Evolutionary conservation across 2,888 invertebrate species (phyloP).

Genomic region (Nycteola revayana): DNA sequence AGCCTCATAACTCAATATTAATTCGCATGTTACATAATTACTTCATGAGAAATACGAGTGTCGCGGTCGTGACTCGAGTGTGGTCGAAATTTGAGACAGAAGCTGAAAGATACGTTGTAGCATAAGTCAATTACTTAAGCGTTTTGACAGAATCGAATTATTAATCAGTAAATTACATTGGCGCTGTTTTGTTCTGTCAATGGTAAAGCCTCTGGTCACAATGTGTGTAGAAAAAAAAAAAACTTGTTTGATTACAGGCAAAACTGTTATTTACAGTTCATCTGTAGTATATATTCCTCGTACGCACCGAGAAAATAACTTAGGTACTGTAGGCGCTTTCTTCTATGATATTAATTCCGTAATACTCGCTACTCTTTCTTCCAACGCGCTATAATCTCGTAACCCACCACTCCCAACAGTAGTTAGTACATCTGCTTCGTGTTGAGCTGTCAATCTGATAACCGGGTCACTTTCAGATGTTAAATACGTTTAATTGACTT

Average conservation of each 20-base stretch:
- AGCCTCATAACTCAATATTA: constrained; percentile 28
- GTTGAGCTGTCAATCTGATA: constrained; percentile 21
- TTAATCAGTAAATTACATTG: no score
- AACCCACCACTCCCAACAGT: constrained; percentile 20
- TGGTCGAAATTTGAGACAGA: constrained; percentile 13
- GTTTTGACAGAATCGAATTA: neutral
- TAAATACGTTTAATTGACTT: constrained; percentile 35
- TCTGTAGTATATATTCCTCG: no score
- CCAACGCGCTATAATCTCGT: neutral
- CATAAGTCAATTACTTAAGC: neutral
- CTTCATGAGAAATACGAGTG: constrained; percentile 33
- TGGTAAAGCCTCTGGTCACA: no score
- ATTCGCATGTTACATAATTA: constrained; percentile 36
- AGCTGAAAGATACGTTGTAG: neutral
- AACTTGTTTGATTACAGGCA: no score
- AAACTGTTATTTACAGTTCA: no score
- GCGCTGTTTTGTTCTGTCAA: no score
- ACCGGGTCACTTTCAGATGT: constrained; percentile 34
- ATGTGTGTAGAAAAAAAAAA: no score
- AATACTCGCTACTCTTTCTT: no score
- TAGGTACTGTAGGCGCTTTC: no score
- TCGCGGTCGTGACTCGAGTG: constrained; percentile 17
- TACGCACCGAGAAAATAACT: no score
- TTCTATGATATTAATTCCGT: no score
- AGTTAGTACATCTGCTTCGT: constrained; percentile 31